Evolutionary conservation across 1,140 invertebrate genomes (phyloP).

Genomic region (Chelonus insularis): DNA sequence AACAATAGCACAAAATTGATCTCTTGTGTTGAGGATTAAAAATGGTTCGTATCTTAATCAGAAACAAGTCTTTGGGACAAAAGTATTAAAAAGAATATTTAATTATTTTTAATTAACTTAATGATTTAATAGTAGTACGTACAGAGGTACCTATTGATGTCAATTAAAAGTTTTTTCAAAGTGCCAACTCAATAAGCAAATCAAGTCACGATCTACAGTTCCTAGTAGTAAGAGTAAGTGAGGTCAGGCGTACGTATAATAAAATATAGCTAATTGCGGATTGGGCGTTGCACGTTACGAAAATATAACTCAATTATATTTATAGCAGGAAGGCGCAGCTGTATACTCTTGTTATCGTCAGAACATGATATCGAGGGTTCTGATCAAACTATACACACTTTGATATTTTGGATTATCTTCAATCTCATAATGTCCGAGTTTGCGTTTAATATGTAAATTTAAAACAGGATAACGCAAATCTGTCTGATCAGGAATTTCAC

Average conservation of each 20-base stretch:
- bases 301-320: conserved; percentile 21
- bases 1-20: too few relatives aligned
- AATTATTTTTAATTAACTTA: neutral
- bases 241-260: neutral
- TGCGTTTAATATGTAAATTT: conserved; percentile 20
- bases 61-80: too few relatives aligned
- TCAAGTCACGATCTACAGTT: neutral
- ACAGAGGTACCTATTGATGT: neutral
- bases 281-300: conserved; percentile 3
- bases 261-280: conserved; percentile 15
- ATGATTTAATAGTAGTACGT: neutral
- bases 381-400: neutral
- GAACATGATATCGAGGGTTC: neutral
- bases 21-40: too few relatives aligned
- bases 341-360: neutral
- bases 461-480: neutral
- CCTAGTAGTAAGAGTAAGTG: neutral
- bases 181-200: neutral
- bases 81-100: neutral
- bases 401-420: neutral
- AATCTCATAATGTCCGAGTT: neutral
- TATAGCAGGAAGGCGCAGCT: conserved; percentile 4
- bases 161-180: neutral
- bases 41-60: too few relatives aligned
- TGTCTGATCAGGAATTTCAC: neutral